phyloP scores from a whole-genome alignment of 2,113 vertebrate species.

The Gopherus flavomarginatus region DNA sequence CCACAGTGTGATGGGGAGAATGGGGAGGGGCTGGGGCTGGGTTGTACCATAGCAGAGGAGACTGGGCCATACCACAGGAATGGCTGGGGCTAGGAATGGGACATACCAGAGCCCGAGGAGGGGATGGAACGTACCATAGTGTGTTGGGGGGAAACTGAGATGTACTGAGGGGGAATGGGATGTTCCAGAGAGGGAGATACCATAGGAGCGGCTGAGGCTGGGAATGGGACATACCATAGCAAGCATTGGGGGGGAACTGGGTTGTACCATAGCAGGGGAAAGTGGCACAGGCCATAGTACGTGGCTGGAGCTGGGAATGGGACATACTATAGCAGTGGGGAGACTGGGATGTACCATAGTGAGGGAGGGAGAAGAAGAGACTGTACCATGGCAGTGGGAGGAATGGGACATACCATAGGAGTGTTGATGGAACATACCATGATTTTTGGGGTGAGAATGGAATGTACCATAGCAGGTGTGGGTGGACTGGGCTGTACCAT shows the following conservation, averaged over 20 bases:
- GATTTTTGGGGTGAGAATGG: background rate
- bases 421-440: too few relatives aligned
- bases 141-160: conserved; percentile 67
- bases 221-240: too few relatives aligned
- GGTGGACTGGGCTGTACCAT: conserved; percentile 52
- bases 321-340: background rate
- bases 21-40: too few relatives aligned
- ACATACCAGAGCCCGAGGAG: background rate
- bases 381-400: too few relatives aligned
- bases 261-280: conserved; percentile 76
- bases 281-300: too few relatives aligned
- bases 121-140: conserved; percentile 76
- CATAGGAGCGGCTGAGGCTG: too few relatives aligned
- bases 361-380: conserved; percentile 42
- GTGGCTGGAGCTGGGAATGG: too few relatives aligned
- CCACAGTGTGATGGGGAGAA: too few relatives aligned
- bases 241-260: background rate
- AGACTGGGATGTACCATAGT: conserved; percentile 76
- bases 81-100: background rate
- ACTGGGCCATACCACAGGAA: too few relatives aligned
- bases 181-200: too few relatives aligned
- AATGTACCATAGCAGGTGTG: conserved; percentile 73
- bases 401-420: background rate
- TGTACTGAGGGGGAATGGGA: background rate
- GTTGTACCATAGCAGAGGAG: too few relatives aligned